Conservation (phyloP, 2,797 vertebrate genomes). For the Chrysocyon brachyurus region DNA sequence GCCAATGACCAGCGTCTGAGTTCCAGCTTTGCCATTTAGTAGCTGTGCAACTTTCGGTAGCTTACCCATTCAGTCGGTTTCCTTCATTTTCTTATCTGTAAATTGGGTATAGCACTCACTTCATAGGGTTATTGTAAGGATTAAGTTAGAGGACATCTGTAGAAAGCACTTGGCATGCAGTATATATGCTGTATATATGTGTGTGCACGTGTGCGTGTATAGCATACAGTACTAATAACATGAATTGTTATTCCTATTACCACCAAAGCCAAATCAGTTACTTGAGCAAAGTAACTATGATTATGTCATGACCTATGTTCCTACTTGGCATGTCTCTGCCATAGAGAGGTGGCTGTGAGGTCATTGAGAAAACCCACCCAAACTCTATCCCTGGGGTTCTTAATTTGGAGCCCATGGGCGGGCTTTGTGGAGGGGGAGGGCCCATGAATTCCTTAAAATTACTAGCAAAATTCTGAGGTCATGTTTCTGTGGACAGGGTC, state of each 20-base stretch:
- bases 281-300: background rate
- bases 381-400: background rate
- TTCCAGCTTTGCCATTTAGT: slow-evolving; percentile 10
- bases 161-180: slow-evolving; percentile 12
- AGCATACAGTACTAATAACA: background rate
- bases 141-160: background rate
- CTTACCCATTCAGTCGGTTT: slow-evolving; percentile 4
- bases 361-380: slow-evolving; percentile 28
- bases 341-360: background rate
- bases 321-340: slow-evolving; percentile 9
- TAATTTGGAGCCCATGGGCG: background rate
- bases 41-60: slow-evolving; percentile 6
- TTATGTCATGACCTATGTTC: background rate
- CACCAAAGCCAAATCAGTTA: background rate
- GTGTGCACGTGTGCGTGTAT: background rate
- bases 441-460: slow-evolving; percentile 24
- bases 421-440: background rate
- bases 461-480: slow-evolving; percentile 42
- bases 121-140: background rate
- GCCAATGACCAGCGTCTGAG: background rate
- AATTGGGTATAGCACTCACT: background rate
- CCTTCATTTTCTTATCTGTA: slow-evolving; percentile 35
- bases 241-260: background rate
- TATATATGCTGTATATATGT: background rate
- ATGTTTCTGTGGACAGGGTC: slow-evolving; percentile 24